These are phyloP conservation scores for Acanthosepion pharaonis DNA, from an alignment of 2,888 invertebrate species.

Conservation along the genomic window DNA sequence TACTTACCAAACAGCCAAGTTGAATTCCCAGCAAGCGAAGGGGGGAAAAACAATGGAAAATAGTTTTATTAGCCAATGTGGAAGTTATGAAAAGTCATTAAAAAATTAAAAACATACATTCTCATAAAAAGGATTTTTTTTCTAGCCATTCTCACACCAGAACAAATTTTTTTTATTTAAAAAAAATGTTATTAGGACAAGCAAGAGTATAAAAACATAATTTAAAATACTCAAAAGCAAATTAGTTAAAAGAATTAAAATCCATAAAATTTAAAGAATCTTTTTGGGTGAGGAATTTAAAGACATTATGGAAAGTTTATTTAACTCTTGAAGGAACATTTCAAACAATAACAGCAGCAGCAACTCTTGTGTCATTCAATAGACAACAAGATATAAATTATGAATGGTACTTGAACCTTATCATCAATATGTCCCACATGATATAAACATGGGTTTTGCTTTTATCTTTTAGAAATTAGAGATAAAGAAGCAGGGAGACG, in stretches of 20 bases:
- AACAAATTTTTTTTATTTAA: background rate
- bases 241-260: background rate
- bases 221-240: background rate
- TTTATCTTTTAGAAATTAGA: too few species aligned
- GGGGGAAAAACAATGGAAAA: constrained; percentile 44
- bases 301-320: too few species aligned
- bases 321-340: too few species aligned
- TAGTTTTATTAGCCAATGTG: constrained; percentile 37
- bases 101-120: background rate
- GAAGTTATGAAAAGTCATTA: background rate
- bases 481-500: too few species aligned
- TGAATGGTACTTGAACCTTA: too few species aligned
- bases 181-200: background rate
- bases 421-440: too few species aligned
- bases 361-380: too few species aligned
- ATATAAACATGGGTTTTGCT: too few species aligned
- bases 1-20: constrained; percentile 44
- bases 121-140: background rate
- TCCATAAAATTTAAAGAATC: too few species aligned
- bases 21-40: constrained; percentile 40
- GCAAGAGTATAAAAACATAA: background rate
- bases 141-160: background rate
- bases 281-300: too few species aligned
- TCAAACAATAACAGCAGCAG: too few species aligned
- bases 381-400: too few species aligned